phyloP scores from a whole-genome alignment of 2,113 vertebrate species.

The Pandion haliaetus region DNA sequence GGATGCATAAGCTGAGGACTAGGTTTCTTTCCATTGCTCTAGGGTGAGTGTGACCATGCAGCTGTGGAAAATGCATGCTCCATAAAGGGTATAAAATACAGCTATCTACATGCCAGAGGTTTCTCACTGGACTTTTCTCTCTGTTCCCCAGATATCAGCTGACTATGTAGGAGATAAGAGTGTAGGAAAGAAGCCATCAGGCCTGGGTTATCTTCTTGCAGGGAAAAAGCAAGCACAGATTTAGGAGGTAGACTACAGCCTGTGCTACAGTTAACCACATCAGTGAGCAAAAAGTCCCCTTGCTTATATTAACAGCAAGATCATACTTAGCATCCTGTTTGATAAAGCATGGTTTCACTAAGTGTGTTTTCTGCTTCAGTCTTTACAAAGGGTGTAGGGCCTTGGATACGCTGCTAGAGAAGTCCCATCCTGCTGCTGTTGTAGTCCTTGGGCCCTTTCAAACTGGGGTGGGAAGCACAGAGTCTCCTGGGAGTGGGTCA shows the following conservation, averaged over 20 bases:
- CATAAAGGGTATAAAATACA: background rate
- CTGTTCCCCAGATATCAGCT: background rate
- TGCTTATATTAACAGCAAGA: background rate
- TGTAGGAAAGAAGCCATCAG: background rate
- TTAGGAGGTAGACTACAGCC: background rate
- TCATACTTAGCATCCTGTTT: background rate
- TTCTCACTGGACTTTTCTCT: background rate
- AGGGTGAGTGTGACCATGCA: background rate
- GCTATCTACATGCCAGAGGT: background rate
- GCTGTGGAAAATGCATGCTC: background rate
- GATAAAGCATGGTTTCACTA: background rate
- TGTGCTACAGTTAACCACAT: background rate
- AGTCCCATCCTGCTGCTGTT: background rate
- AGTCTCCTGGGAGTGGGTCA: background rate
- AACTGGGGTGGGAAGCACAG: background rate
- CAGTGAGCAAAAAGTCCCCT: background rate
- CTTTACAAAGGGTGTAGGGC: background rate
- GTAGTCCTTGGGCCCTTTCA: background rate
- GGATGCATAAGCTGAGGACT: background rate
- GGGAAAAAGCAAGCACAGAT: background rate
- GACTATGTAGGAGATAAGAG: background rate
- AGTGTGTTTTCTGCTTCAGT: background rate
- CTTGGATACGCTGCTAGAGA: background rate
- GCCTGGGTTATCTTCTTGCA: background rate
- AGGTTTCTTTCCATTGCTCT: background rate